Percentiles rank a stretch among this genome's conserved stretches.
Conservation (phyloP, 2,113 vertebrate genomes). For the Lampris megalopsis region DNA sequence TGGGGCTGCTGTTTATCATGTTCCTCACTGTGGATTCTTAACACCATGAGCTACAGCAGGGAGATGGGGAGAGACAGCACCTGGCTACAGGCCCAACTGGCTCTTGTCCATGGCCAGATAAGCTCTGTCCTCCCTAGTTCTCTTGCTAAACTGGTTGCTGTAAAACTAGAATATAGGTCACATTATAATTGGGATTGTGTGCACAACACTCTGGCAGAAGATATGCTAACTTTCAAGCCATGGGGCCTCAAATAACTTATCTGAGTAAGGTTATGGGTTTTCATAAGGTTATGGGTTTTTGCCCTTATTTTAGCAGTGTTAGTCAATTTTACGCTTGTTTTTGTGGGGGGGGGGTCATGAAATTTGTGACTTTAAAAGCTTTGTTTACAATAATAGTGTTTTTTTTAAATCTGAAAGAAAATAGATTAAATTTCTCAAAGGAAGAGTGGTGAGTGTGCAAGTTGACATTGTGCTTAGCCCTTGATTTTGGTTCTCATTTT, state of each 20-base stretch:
- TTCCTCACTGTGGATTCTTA: constrained; percentile 57
- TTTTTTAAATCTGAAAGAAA: too few species aligned
- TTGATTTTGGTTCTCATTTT: too few species aligned
- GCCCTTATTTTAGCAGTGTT: background rate
- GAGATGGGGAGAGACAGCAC: constrained; percentile 69
- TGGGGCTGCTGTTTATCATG: constrained; percentile 69
- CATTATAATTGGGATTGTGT: constrained; percentile 37
- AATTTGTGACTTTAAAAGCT: too few species aligned
- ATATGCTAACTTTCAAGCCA: constrained; percentile 36
- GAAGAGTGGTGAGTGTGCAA: too few species aligned
- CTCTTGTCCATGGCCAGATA: constrained; percentile 69
- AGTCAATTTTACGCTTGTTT: too few species aligned
- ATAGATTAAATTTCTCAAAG: too few species aligned
- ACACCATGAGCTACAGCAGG: constrained; percentile 45
- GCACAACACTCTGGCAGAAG: constrained; percentile 43
- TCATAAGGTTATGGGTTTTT: constrained; percentile 3
- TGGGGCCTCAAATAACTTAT: constrained; percentile 29
- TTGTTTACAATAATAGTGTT: too few species aligned
- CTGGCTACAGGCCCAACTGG: constrained; percentile 63
- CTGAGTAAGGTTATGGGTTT: background rate
- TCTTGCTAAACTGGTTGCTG: constrained; percentile 45
- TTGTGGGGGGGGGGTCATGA: too few species aligned
- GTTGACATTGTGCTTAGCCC: too few species aligned
- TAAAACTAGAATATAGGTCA: constrained; percentile 68
- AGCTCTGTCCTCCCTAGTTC: constrained; percentile 63